phyloP scores from a whole-genome alignment of 1,140 invertebrate species.

The Calliopsis andreniformis region DNA sequence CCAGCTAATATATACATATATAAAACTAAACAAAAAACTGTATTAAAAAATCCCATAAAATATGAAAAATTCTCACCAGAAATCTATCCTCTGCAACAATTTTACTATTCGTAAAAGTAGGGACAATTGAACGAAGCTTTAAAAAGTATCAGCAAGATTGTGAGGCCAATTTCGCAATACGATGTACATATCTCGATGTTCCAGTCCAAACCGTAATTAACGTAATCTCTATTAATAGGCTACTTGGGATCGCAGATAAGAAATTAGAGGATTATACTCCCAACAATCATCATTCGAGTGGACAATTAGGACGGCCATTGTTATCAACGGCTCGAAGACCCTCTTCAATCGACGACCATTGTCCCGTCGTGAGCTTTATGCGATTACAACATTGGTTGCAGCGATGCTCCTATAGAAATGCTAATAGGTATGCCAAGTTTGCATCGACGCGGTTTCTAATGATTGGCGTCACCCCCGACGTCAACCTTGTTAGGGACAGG shows the following conservation, averaged over 20 bases:
- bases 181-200: too few species aligned
- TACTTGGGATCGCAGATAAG: neutral
- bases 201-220: too few species aligned
- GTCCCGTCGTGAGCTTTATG: conserved; percentile 12
- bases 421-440: conserved; percentile 55
- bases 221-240: neutral
- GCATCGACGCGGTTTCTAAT: conserved; percentile 52
- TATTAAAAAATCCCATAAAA: too few species aligned
- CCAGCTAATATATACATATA: too few species aligned
- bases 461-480: conserved; percentile 40
- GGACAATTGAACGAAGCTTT: too few species aligned
- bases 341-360: conserved; percentile 27
- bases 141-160: too few species aligned
- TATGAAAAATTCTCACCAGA: too few species aligned
- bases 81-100: too few species aligned
- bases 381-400: conserved; percentile 61
- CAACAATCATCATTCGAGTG: neutral
- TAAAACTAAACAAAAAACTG: too few species aligned
- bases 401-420: conserved; percentile 48
- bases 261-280: neutral
- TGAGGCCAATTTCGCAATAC: too few species aligned
- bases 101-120: too few species aligned
- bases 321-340: neutral
- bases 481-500: conserved; percentile 26
- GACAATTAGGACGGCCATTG: neutral